Base-by-base conservation (phyloP, 2,113 vertebrate genomes). In the Smithornis capensis region DNA sequence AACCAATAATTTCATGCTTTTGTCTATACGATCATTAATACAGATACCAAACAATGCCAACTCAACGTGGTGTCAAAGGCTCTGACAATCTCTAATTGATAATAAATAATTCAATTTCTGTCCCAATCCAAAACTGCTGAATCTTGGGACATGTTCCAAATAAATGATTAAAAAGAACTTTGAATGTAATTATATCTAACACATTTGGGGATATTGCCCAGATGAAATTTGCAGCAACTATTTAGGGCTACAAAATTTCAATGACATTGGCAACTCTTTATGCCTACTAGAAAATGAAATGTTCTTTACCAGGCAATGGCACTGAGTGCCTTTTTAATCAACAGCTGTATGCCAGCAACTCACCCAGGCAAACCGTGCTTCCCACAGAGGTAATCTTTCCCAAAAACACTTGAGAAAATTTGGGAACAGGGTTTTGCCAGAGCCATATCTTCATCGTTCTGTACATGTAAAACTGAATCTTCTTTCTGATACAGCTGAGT, bases 31-130 rank as follows among this genome's bases (percentile, higher is more conserved):
- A 97, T 97, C 88, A 92, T 97, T 97, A 97, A 97, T 97, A 97
- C 94, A 96, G 95, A 96, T 97, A 94, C 77, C 90, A 97, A 97
- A 97, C 95, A 97, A 97, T 96, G 91, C 90, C 93, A 95, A 86
- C 96, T 94, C 90, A 1, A 96, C 38, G n/a, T 91, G 94, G 73
- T 95, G 96, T 97, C 96, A 97, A 96, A 96, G 95, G 91, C 96
- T 97, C 96, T 95, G 94, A 96, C 93, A 97, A 91, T 88, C 95
- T 95, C 96, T 97, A 97, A 97, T 97, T 97, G 96, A 97, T 97
- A 96, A 97, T 97, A 97, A 97, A 97, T 97, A 97, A 97, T 97
- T 97, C 96, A 97, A 96, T 96, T 96, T 95, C 92, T 96, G 69
- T 87, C 95, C 94, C 86, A 53, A 65, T 95, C 96, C 96, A 96